These are phyloP conservation scores for Cynodonichthys magdalenae DNA, from an alignment of 2,797 vertebrate species.

Conservation along the genomic window DNA sequence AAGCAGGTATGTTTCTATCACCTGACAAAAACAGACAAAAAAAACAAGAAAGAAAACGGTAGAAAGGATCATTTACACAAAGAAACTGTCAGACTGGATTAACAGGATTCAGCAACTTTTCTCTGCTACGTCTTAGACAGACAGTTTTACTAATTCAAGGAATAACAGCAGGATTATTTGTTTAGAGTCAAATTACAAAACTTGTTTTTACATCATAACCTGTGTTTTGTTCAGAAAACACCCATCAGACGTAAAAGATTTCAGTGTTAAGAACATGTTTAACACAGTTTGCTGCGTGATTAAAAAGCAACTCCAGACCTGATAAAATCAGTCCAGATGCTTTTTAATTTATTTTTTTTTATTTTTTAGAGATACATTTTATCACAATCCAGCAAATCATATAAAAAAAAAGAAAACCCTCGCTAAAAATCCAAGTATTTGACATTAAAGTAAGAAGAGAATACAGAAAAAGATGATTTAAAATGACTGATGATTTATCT, in stretches of 20 bases:
- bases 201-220: background rate
- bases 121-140: background rate
- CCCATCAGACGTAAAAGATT: background rate
- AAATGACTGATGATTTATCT: too few species aligned
- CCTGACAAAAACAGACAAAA: background rate
- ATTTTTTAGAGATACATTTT: too few species aligned
- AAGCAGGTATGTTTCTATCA: background rate
- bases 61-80: background rate
- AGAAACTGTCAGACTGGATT: background rate
- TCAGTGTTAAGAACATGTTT: too few species aligned
- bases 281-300: too few species aligned
- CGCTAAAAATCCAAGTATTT: too few species aligned
- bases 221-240: background rate
- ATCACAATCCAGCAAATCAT: too few species aligned
- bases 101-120: background rate
- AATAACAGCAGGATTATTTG: too few species aligned
- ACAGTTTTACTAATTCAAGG: too few species aligned
- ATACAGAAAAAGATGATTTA: too few species aligned
- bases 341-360: background rate
- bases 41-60: background rate
- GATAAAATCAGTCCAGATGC: background rate
- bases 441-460: too few species aligned
- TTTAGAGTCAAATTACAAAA: too few species aligned
- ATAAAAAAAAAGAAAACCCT: too few species aligned
- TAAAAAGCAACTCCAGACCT: background rate